Conservation (phyloP, 2,888 invertebrate genomes). For the Erpobdella octoculata region DNA sequence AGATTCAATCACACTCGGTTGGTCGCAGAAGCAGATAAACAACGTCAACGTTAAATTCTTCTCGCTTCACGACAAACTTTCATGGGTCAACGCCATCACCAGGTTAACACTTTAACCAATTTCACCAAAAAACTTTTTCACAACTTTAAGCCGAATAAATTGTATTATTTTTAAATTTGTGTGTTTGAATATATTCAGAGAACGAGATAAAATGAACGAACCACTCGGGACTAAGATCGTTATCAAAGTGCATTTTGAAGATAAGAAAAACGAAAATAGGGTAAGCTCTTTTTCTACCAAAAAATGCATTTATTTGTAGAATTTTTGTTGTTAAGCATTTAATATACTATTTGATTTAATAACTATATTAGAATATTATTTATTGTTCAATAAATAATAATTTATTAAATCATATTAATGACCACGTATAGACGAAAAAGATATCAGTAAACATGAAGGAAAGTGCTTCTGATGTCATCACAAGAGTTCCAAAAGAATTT, state of each 20-base stretch:
- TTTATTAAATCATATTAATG: no score
- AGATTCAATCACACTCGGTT: background rate
- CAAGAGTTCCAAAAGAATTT: background rate
- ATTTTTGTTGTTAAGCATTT: no score
- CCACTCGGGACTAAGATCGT: background rate
- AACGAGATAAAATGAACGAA: background rate
- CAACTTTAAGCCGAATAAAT: background rate
- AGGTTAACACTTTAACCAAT: background rate
- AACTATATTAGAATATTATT: background rate
- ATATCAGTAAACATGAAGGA: background rate
- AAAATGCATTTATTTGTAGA: no score
- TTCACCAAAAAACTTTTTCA: background rate
- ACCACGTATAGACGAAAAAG: background rate
- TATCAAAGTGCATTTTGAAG: background rate
- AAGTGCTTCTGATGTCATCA: background rate
- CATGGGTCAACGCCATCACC: background rate
- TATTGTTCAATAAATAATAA: background rate
- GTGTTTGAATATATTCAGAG: background rate
- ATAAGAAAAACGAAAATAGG: background rate
- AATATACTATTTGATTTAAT: background rate
- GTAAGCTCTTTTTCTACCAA: background rate
- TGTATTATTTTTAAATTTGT: no score
- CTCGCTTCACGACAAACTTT: background rate
- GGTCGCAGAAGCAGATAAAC: slow-evolving; percentile 1
- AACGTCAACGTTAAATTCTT: background rate